Base-by-base conservation (phyloP, 1,140 invertebrate species). In the Trachymyrmex cornetzi region DNA sequence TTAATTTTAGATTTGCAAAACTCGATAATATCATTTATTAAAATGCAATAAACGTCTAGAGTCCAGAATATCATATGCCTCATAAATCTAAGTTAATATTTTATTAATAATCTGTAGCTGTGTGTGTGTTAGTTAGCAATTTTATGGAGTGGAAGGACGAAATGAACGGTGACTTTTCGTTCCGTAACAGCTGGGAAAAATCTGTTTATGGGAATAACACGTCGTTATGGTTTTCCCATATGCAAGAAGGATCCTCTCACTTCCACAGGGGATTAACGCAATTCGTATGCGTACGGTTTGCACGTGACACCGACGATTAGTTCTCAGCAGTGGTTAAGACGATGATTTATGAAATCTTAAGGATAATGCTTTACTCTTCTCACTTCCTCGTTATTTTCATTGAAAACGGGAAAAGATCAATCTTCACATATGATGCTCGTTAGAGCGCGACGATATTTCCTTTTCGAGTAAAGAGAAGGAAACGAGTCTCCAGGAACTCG, bases 1-100 rank as follows among this genome's bases (percentile, higher is more conserved):
- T 92, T 93, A 94, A 94, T 94, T 92, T 92, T 86, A 80, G 85
- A 89, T 87, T 86, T 7, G 22, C 38, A 38, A 67, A 55, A 24
- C 38, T 11, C 64, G 16, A 87, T 53, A 57, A 72, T 27, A 50
- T 77, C 91, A 91, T 93, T 80, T 75, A 89, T 74, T 19, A 84
- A 61, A 50, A 16, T 22, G 16, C 16, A 24, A 81, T 69, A 44
- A 27, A 61, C n/a, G 7, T 82, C n/a, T 34, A 4, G 1, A 48
- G 14, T 19, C 7, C 2, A 27, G 19, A 27, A 48, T 22, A 50
- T 74, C 11, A 48, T 3, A 14, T n/a, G 30, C 22, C 19, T 59
- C 24, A 14, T 74, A 74, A 74, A 50, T 74, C 2, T 19, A 7
- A 38, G 11, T 74, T 61, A 27, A 74, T 63, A 48, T 24, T 84